These are phyloP conservation scores for Tyria jacobaeae DNA, from an alignment of 2,888 invertebrate species.

Conservation along the genomic window DNA sequence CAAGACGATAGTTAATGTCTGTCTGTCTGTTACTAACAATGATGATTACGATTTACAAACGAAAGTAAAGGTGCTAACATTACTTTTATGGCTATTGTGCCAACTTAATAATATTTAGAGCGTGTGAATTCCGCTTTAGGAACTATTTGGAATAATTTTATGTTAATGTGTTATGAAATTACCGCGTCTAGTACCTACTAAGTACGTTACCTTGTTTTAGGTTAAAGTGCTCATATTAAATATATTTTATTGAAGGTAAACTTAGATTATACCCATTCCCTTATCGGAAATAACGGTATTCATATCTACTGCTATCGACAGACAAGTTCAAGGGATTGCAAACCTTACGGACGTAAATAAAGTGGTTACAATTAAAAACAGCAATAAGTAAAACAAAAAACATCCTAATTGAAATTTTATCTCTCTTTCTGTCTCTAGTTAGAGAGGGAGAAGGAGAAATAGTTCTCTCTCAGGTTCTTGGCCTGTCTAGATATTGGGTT, in stretches of 20 bases:
- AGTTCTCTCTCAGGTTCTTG: too few relatives aligned
- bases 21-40: conserved; percentile 12
- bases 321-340: too few relatives aligned
- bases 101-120: conserved; percentile 61
- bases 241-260: background rate
- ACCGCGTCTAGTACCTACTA: conserved; percentile 16
- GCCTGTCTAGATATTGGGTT: too few relatives aligned
- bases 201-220: background rate
- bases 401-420: too few relatives aligned
- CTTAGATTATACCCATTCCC: background rate
- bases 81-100: conserved; percentile 54
- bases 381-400: too few relatives aligned
- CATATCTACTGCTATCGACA: too few relatives aligned
- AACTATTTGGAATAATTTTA: conserved; percentile 25
- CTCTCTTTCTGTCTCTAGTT: too few relatives aligned
- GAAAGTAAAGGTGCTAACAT: conserved; percentile 62
- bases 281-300: too few relatives aligned
- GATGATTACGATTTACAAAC: conserved; percentile 27
- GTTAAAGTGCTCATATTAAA: background rate
- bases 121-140: conserved; percentile 65
- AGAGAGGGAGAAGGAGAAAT: too few relatives aligned
- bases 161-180: conserved; percentile 46
- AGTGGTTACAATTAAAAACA: too few relatives aligned
- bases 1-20: conserved; percentile 27
- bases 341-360: too few relatives aligned